Evolutionary conservation across 2,797 vertebrate species (phyloP), one percentile per base, ranked within the genome.

Genomic region (Pangasius djambal): DNA sequence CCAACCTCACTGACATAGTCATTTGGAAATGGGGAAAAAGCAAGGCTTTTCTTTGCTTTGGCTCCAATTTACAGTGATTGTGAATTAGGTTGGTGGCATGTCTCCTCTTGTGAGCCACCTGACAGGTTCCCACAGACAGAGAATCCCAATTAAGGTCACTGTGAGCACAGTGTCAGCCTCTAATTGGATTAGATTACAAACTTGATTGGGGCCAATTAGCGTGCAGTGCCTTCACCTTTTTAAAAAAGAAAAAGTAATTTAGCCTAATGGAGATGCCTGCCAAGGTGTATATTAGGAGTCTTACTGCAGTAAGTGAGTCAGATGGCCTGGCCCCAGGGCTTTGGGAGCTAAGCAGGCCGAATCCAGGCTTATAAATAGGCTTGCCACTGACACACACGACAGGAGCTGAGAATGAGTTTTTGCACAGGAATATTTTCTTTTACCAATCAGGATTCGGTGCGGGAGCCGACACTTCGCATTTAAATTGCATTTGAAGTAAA

Each of bases 141-240:
- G 90, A 87, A 89, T 91, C 75, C 93, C 94, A 95, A 94, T 95
- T 95, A 94, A 91, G 92, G 91, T 92, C 86, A 77, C 70, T 2
- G 91, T 88, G 90, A 91, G 92, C 89, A 88, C 72, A 74, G 90
- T 93, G 92, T 93, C 90, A 89, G 75, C 89, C 90, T 92, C 91
- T 94, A 95, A 95, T 95, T 95, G 94, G 93, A 94, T 90, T 89
- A 89, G 91, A 92, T 94, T 95, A 92, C 91, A 89, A 89, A 92
- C 94, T 93, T 94, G 89, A 93, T 50, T 93, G 92, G 90, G 91
- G 91, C 90, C 90, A 78, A 92, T 92, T 93, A 91, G 88, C 65
- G 79, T 94, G 92, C 91, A 59, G 82, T 89, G 67, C 70, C 92
- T 67, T 92, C 90, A 91, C 91, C 90, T 90, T 90, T 92, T 91